phyloP scores from a whole-genome alignment of 2,888 invertebrate genomes.

The Enoplolaimus lenunculus region DNA sequence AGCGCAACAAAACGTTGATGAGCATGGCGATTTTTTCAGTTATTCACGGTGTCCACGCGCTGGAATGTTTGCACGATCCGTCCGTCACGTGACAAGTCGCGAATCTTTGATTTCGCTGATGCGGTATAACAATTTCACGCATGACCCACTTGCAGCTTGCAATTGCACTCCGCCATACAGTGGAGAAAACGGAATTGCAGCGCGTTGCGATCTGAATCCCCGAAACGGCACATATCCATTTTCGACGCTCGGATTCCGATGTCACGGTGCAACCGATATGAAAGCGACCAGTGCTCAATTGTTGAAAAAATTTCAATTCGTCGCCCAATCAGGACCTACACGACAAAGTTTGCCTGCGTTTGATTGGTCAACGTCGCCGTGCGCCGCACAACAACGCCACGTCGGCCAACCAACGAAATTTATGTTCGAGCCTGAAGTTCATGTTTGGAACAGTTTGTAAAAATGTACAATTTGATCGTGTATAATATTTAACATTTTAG shows the following conservation, averaged over 20 bases:
- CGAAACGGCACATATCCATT: slow-evolving; percentile 58
- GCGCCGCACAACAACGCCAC: slow-evolving; percentile 51
- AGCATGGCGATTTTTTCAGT: slow-evolving; percentile 51
- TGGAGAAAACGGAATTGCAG: slow-evolving; percentile 57
- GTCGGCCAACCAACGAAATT: slow-evolving; percentile 60
- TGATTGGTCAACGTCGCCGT: slow-evolving; percentile 59
- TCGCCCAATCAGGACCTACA: slow-evolving; percentile 51
- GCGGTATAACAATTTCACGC: slow-evolving; percentile 56
- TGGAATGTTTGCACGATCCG: slow-evolving; percentile 51
- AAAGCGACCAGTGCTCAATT: slow-evolving; percentile 47
- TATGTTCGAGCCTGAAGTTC: slow-evolving; percentile 51
- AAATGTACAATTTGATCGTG: not conserved
- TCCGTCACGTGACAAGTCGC: slow-evolving; percentile 48
- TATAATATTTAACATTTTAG: too few relatives aligned
- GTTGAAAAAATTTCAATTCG: slow-evolving; percentile 46
- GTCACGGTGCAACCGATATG: slow-evolving; percentile 57
- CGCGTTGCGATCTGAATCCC: slow-evolving; percentile 57
- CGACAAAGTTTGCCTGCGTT: slow-evolving; percentile 56
- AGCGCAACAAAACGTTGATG: slow-evolving; percentile 47
- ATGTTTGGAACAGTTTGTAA: slow-evolving; percentile 26
- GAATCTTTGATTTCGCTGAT: slow-evolving; percentile 49
- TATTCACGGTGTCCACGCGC: slow-evolving; percentile 54
- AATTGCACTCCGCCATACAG: slow-evolving; percentile 57
- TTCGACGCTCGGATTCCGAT: slow-evolving; percentile 54
- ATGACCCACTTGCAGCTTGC: slow-evolving; percentile 56